Evolutionary conservation across 2,797 vertebrate species (phyloP).

Genomic region (Brachyrhaphis roseni): DNA sequence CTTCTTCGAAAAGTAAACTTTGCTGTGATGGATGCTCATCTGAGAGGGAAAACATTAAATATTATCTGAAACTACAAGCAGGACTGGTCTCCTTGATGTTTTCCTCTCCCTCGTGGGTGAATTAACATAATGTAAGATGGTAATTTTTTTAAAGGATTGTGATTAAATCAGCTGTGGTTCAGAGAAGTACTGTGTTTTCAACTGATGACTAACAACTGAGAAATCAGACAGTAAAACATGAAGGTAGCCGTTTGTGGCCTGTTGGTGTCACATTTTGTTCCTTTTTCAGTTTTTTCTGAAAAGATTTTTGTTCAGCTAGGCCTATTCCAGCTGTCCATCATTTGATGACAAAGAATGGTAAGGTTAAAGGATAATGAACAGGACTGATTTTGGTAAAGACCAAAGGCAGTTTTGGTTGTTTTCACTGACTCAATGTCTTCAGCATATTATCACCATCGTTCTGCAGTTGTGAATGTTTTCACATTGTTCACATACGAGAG

Average conservation of each 20-base stretch:
- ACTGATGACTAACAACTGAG: conserved; percentile 21
- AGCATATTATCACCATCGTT: not conserved
- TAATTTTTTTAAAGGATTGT: not conserved
- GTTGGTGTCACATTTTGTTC: not conserved
- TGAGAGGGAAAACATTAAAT: not conserved
- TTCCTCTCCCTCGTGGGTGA: not conserved
- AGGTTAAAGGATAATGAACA: conserved; percentile 17
- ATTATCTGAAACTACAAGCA: conserved; percentile 1
- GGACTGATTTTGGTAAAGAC: not conserved
- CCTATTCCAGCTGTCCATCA: not conserved
- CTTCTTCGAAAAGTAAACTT: conserved; percentile 10
- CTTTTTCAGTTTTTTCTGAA: not conserved
- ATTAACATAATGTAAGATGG: not conserved
- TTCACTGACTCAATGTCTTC: not conserved
- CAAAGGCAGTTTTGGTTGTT: not conserved
- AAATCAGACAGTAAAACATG: conserved; percentile 6
- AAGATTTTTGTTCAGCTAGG: not conserved
- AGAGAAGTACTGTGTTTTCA: conserved; percentile 11
- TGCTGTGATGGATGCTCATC: not conserved
- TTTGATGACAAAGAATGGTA: conserved; percentile 1
- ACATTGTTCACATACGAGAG: not conserved
- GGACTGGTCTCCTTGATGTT: conserved; percentile 1
- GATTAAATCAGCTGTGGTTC: conserved; percentile 20
- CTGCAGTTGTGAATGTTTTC: not conserved
- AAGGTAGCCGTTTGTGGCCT: not conserved